Evolutionary conservation across 2,888 invertebrate genomes (phyloP), one percentile per base, ranked within the genome.

Genomic region (Ectemnius lituratus): DNA sequence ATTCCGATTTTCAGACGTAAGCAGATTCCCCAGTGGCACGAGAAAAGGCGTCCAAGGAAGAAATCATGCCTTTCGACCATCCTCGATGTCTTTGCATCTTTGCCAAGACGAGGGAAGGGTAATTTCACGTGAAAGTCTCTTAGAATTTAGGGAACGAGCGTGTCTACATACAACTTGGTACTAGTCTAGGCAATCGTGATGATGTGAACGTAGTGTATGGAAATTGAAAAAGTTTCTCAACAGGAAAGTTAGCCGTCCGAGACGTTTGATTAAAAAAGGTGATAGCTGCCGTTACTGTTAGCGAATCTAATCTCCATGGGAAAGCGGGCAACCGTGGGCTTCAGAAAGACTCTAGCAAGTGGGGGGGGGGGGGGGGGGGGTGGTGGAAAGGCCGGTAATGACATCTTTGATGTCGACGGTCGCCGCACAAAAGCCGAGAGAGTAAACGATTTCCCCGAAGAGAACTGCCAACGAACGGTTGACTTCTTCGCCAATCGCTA

Each of bases 401-500:
- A 47, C 52, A 56, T 47, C 27, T 69, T 72, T 77, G 76, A 77
- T 72, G 69, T 66, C 62, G 56, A n/a, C 58, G 37, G 20, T 23
- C n/a, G 45, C 45, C 20, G 6, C 67, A 59, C 77, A 76, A 72
- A 37, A 37, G 37, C 37, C 37, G 72, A 72, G 61, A 11, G 66
- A 57, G 59, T 72, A 77, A 76, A 76, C 76, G 76, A 58, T 77
- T 77, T 62, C 76, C 72, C 72, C 69, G 76, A 69, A 62, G 52
- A 58, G 72, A 57, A 28, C 64, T 49, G 57, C 77, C 69, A 75
- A 60, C 66, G 52, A 68, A 45, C 65, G 49, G 57, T 63, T 57
- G 77, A 64, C 72, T 73, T 69, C 74, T 70, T 71, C 74, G 70
- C 16, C 70, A 64, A 78, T 66, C 60, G 64, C 76, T 81, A 81